Percentiles rank a stretch among this genome's conserved stretches.
Conservation (phyloP, 2,113 vertebrate species). For the Delphinus delphis region DNA sequence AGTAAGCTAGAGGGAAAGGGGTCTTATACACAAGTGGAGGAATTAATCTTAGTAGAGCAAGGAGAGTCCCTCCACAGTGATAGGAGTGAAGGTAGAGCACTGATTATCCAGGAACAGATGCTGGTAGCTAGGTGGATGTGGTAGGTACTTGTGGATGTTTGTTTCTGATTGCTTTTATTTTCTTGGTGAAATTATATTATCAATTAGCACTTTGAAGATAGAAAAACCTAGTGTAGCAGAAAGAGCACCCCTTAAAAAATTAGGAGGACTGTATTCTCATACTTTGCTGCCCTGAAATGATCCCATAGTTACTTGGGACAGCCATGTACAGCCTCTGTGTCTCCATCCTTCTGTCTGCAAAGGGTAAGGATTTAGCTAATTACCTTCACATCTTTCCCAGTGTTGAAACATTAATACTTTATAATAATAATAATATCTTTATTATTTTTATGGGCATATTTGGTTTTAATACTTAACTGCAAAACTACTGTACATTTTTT, state of each 20-base stretch:
- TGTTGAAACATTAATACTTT: neutral
- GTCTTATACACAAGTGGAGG: neutral
- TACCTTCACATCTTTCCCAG: neutral
- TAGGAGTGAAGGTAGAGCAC: neutral
- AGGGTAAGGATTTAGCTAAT: neutral
- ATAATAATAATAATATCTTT: neutral
- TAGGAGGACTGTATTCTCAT: neutral
- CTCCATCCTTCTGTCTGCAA: neutral
- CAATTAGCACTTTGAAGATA: neutral
- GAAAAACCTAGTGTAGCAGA: neutral
- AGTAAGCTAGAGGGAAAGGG: no score
- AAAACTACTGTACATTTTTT: neutral
- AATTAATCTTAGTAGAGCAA: rapidly evolving
- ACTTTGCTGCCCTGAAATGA: neutral
- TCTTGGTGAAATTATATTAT: neutral
- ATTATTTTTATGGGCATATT: neutral
- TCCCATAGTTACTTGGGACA: neutral
- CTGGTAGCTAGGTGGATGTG: no score
- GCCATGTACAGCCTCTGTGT: neutral
- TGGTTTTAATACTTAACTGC: neutral
- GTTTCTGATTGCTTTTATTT: neutral
- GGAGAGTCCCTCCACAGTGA: neutral
- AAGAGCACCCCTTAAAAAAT: neutral
- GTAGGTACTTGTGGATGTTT: neutral
- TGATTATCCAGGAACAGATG: neutral